Base-by-base conservation (phyloP, 2,888 invertebrate species). In the Azorinus chamasolen region DNA sequence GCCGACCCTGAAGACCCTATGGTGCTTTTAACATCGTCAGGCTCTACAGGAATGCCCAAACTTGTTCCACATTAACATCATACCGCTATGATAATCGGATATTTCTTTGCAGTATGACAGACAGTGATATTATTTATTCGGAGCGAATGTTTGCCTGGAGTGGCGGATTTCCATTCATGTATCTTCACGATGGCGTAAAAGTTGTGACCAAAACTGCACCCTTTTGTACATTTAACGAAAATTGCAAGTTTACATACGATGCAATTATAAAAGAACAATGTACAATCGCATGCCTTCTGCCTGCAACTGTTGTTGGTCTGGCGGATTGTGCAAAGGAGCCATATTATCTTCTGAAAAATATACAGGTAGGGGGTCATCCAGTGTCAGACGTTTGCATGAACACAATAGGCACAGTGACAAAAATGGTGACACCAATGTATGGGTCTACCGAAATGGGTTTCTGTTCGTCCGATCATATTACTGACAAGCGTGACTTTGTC, bases 161-260 rank as follows among this genome's bases (percentile, higher is more conserved):
- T n/a, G 76, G 71, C 12, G 76, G 76, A 12, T 76, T 71, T 32
- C 76, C 76, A 16, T 76, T 22, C 24, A 62, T 58, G 63, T 65
- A 55, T 58, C 48, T 71, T 8, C 66, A 62, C 14, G 51, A 76
- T 24, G 76, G 61, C 20, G 57, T 66, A 0, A 76, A 61, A 27
- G 59, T 59, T 0, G 62, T 76, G 2, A 71, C 70, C 0, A 71
- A 70, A 58, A 66, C 62, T 0, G 4, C 41, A 6, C 51, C 70
- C 16, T 57, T 76, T 37, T n/a, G 32, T 0, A 43, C 41, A 4
- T 41, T 76, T 6, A 32, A 4, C 2, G 66, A 66, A 14, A 62
- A 76, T 54, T 71, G 76, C 20, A n/a, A 41, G 16, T 71, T 76
- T 37, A 76, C 71, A n/a, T 54, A 57, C 14, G 41, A 61, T 4